Evolutionary conservation across 2,113 vertebrate species (phyloP), one percentile per base, ranked within the genome.

Genomic region (Taxidea taxus): DNA sequence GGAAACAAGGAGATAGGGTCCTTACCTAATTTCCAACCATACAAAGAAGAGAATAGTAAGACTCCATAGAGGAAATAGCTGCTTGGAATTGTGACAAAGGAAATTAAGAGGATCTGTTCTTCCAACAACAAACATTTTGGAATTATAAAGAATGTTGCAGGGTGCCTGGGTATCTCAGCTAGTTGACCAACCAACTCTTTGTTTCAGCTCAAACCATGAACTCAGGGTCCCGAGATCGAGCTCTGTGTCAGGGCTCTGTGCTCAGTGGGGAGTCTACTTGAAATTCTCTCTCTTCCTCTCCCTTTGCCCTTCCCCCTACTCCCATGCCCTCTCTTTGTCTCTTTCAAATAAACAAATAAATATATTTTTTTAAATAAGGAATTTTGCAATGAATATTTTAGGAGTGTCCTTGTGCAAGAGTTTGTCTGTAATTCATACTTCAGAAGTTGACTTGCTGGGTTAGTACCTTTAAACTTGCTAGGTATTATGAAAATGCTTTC

Each of bases 371-470:
- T 3, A 60, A 68, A n/a, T 20, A 68, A 68, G 34, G 8, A 68
- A 66, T 10, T 6, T 27, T 80, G 6, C 6, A 18, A 0, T 23
- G 62, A 92, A 54, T 60, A 44, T 29, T 31, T 2, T 87, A 74
- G 60, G 11, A 62, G 29, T 6, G 5, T 83, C 11, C 16, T 34
- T 37, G 12, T 62, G 39, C 4, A 60, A 84, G 21, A 80, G 27
- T 56, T 56, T 97, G 81, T 90, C 70, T 94, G 60, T 2, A 82
- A 31, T 95, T 88, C 94, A 56, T 51, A 62, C 21, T 54, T 94
- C 23, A 70, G 39, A 93, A 95, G 66, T 92, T 92, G 42, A 78
- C 31, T 87, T 74, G 2, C 58, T 93, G 74, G 47, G 4, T 42
- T 83, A 42, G 7, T 68, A 82, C 1, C n/a, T 84, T 91, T 60